These are phyloP conservation scores for Rhizomys pruinosus DNA, from an alignment of 2,113 vertebrate genomes.

Conservation along the genomic window DNA sequence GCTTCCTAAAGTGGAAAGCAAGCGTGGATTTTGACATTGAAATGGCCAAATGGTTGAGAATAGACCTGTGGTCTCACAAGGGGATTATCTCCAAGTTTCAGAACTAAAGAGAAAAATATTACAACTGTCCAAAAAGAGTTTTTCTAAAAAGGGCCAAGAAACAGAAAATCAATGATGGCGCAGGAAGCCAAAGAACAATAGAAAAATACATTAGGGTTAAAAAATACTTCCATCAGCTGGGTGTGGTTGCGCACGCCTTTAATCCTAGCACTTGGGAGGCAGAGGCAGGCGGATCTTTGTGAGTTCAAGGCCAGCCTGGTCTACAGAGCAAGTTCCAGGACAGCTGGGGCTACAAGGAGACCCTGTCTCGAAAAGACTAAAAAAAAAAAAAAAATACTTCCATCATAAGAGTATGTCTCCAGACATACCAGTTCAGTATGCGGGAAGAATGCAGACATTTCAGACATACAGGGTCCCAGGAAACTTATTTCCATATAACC, in stretches of 20 bases:
- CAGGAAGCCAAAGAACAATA: not conserved
- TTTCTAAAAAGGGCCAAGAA: constrained; percentile 8
- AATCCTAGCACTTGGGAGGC: too few species aligned
- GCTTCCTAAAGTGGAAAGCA: not conserved
- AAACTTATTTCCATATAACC: not conserved
- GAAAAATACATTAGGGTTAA: constrained; percentile 21
- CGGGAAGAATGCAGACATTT: not conserved
- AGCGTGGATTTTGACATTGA: not conserved
- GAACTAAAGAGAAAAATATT: not conserved
- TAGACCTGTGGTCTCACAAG: not conserved
- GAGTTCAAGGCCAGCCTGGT: too few species aligned
- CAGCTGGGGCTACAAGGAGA: too few species aligned
- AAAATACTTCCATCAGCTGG: not conserved
- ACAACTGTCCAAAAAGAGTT: not conserved
- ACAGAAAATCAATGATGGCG: not conserved
- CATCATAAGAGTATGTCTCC: not conserved
- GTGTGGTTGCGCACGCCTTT: too few species aligned
- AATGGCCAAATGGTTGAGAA: not conserved
- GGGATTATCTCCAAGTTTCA: not conserved
- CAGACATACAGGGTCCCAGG: not conserved
- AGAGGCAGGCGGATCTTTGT: too few species aligned
- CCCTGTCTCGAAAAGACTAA: too few species aligned
- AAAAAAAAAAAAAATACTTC: not conserved
- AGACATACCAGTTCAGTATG: not conserved
- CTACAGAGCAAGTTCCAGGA: too few species aligned